These are phyloP conservation scores for Oostethus manadensis DNA, from an alignment of 2,113 vertebrate genomes.

Conservation along the genomic window DNA sequence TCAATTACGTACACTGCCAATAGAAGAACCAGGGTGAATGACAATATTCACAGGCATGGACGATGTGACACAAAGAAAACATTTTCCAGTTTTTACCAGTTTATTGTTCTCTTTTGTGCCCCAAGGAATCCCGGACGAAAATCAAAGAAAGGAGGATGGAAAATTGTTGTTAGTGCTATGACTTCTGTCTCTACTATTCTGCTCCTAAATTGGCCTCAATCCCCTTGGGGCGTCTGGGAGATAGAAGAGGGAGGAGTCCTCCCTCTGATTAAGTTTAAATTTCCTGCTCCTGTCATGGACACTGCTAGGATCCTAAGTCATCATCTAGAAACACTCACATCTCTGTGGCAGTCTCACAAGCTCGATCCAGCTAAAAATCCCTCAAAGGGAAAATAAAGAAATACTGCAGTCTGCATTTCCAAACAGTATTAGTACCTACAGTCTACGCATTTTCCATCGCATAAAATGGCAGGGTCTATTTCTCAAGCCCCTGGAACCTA, in stretches of 20 bases:
- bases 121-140: conserved; percentile 1
- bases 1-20: no score
- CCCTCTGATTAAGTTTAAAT: conserved; percentile 54
- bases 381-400: conserved; percentile 33
- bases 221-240: conserved; percentile 21
- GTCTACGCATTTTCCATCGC: conserved; percentile 44
- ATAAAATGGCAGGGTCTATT: conserved; percentile 33
- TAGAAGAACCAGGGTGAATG: no score
- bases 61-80: no score
- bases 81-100: no score
- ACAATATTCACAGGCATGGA: no score
- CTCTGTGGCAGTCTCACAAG: conserved; percentile 37
- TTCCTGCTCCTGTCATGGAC: conserved; percentile 46
- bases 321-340: conserved; percentile 50
- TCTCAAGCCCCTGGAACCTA: conserved; percentile 36
- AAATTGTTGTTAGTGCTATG: conserved; percentile 9
- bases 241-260: conserved; percentile 27
- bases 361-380: conserved; percentile 38
- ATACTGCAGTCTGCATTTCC: conserved; percentile 52
- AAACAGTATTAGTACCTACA: conserved; percentile 45
- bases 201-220: conserved; percentile 31
- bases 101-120: no score
- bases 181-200: conserved; percentile 42
- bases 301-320: conserved; percentile 47
- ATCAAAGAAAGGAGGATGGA: conserved; percentile 3